Conservation (phyloP, 2,113 vertebrate species). For the Engraulis encrasicolus region DNA sequence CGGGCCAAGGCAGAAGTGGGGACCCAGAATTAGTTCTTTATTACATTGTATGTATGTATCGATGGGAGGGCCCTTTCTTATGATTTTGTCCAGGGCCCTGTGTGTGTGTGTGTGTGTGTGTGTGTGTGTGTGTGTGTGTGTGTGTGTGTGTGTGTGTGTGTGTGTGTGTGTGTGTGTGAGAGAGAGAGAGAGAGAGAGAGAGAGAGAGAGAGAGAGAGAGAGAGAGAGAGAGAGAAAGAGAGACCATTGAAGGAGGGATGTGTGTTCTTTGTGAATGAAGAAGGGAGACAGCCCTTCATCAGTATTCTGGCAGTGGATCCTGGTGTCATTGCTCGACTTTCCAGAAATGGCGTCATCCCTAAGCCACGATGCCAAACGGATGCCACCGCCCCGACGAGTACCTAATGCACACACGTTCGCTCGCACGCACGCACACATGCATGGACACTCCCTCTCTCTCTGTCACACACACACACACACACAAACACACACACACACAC, state of each 20-base stretch:
- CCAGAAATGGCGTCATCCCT: neutral
- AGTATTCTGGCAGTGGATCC: neutral
- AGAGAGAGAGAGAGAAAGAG: neutral
- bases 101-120: too few relatives aligned
- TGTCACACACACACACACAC: neutral
- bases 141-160: too few relatives aligned
- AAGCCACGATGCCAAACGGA: neutral
- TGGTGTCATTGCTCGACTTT: constrained; percentile 1
- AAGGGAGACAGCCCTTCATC: neutral
- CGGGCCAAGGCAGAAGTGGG: too few relatives aligned
- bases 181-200: too few relatives aligned
- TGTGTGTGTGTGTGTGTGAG: too few relatives aligned
- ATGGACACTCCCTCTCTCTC: neutral
- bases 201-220: too few relatives aligned
- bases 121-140: too few relatives aligned
- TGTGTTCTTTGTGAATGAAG: neutral
- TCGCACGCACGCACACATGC: neutral
- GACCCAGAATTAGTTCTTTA: too few relatives aligned
- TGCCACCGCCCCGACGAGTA: neutral
- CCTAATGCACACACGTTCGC: neutral
- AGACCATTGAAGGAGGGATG: neutral
- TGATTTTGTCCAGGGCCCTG: too few relatives aligned
- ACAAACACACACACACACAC: too few relatives aligned
- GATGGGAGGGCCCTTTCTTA: too few relatives aligned
- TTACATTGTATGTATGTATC: too few relatives aligned